A percentile compares a stretch with the other conserved stretches of the same genome.
These are phyloP conservation scores for Isurus oxyrinchus DNA, from an alignment of 2,113 vertebrate species.

Conservation along the genomic window DNA sequence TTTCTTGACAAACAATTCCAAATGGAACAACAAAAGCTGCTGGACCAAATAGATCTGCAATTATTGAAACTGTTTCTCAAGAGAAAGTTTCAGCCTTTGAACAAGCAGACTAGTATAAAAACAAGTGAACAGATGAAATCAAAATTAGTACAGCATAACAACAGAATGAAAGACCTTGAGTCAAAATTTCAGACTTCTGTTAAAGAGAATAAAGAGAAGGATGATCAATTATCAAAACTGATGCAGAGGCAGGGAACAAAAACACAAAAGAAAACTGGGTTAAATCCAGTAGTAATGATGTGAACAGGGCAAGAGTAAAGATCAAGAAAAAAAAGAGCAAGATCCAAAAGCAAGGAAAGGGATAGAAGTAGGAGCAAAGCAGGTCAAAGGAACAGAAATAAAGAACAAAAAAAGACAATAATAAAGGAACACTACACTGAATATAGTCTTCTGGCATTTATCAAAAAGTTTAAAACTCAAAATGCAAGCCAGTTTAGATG, in stretches of 20 bases:
- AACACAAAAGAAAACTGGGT: too few relatives aligned
- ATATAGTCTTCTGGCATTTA: too few relatives aligned
- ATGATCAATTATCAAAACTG: constrained; percentile 61
- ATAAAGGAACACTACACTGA: too few relatives aligned
- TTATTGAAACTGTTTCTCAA: constrained; percentile 58
- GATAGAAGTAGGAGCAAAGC: too few relatives aligned
- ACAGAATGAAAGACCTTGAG: constrained; percentile 68
- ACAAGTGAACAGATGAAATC: constrained; percentile 71
- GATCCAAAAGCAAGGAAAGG: too few relatives aligned
- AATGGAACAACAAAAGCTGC: constrained; percentile 56
- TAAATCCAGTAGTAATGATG: too few relatives aligned
- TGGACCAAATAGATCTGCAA: constrained; percentile 56
- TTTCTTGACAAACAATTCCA: constrained; percentile 61
- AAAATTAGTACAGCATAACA: constrained; percentile 63
- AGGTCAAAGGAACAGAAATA: too few relatives aligned
- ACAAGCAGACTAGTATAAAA: constrained; percentile 60
- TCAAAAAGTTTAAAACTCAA: too few relatives aligned
- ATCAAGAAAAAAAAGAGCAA: too few relatives aligned
- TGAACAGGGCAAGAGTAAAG: too few relatives aligned
- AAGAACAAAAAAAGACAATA: too few relatives aligned
- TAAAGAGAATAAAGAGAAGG: constrained; percentile 62
- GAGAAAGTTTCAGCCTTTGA: constrained; percentile 69
- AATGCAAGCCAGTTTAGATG: too few relatives aligned
- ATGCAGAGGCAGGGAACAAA: constrained; percentile 53
- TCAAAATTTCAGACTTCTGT: constrained; percentile 62